phyloP scores from a whole-genome alignment of 2,113 vertebrate genomes.

The Kobus ellipsiprymnus region DNA sequence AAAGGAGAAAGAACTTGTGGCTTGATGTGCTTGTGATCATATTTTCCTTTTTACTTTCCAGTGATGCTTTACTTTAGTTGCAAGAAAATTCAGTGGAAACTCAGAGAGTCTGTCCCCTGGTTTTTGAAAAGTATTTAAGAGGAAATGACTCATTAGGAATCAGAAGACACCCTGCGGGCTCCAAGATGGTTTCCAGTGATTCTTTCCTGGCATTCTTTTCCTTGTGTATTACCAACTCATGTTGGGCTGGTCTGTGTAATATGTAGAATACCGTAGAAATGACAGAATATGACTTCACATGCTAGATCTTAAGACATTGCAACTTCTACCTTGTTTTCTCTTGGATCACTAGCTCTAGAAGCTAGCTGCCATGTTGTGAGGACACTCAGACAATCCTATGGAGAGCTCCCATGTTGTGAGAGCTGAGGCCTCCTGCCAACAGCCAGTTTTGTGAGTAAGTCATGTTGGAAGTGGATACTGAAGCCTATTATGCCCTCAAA shows the following conservation, averaged over 20 bases:
- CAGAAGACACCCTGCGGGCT: not conserved
- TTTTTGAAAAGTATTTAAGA: not conserved
- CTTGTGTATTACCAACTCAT: not conserved
- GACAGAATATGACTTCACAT: not conserved
- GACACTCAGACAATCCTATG: not conserved
- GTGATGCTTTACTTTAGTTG: not conserved
- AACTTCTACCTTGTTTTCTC: not conserved
- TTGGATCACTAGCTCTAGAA: not conserved
- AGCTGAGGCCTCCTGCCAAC: not conserved
- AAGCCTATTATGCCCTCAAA: not conserved
- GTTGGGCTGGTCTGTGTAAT: not conserved
- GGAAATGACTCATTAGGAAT: not conserved
- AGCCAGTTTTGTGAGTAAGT: not conserved
- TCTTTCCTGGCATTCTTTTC: not conserved
- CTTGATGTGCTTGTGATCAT: not conserved
- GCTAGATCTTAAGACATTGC: not conserved
- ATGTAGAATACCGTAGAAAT: not conserved
- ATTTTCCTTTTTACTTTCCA: not conserved
- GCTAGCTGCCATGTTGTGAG: not conserved
- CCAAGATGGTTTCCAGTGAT: not conserved
- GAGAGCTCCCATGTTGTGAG: not conserved
- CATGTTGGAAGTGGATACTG: not conserved
- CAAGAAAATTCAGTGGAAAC: not conserved
- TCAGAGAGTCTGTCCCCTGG: not conserved
- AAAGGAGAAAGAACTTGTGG: not conserved